Base-by-base conservation (phyloP, 2,113 vertebrate genomes). In the Centropristis striata region DNA sequence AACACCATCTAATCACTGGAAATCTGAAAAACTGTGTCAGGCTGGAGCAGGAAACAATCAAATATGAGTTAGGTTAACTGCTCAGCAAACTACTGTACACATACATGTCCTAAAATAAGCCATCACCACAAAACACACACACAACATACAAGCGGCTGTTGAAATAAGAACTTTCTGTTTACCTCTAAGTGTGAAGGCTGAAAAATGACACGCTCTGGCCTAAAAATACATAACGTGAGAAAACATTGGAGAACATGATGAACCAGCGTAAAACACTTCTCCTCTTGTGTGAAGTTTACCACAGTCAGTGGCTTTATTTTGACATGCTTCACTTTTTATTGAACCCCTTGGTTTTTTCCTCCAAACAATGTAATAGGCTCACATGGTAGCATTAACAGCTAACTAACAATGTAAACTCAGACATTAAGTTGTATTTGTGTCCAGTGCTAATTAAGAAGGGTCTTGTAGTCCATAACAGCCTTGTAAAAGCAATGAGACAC, bases 401-500 rank as follows among this genome's bases (percentile, higher is more conserved):
- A 75, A 71, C 71, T 67, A 84, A 90, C 85, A 78, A 82, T 59
- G 71, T 57, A 65, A 76, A 78, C 68, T 79, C 58, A 69, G 68
- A 90, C 77, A 70, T 74, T 47, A 67, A 77, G 71, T 70, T 87
- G 81, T 84, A 80, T 92, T 91, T 87, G 81, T 84, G 77, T 90
- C 88, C 89, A 92, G 70, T 61, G 76, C 91, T 91, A 92, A 94
- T 91, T 91, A 91, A 83, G 72, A 90, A 81, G 25, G 78, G 75
- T 85, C 80, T 80, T 79, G 82, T 82, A 86, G 88, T 90, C 84
- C 83, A 73, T 88, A 93, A 90, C 68, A 74, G 71, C 66, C 91
- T 88, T 61, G 82, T 94, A 93, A 94, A 94, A 90, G 67, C 88
- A 87, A 90, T 68, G 85, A 67, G 82, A 81, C 83, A 86, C 88